Conservation (phyloP, 2,888 invertebrate genomes). For the Xestia sexstrigata region DNA sequence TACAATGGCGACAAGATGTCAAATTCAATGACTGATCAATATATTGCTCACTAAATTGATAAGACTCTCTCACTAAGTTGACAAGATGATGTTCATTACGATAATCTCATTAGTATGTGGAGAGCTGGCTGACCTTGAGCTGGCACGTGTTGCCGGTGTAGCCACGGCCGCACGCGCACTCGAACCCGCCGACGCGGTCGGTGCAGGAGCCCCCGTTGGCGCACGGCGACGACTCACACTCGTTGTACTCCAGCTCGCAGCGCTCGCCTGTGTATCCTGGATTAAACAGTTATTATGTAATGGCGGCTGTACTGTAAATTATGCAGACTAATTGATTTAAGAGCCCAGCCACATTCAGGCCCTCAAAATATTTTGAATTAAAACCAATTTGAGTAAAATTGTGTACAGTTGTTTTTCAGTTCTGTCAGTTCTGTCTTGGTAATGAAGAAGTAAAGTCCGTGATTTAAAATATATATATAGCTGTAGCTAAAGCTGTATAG, state of each 20-base stretch:
- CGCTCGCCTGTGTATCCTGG: slow-evolving; percentile 93
- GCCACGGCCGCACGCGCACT: slow-evolving; percentile 93
- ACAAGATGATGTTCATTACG: slow-evolving; percentile 6
- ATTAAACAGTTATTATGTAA: not conserved
- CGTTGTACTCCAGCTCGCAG: slow-evolving; percentile 94
- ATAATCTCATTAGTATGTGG: slow-evolving; percentile 33
- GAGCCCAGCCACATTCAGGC: not conserved
- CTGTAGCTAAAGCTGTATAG: too few species aligned
- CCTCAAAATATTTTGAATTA: not conserved
- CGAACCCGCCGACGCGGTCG: slow-evolving; percentile 93
- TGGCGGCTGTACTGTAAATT: not conserved
- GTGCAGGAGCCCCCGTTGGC: slow-evolving; percentile 94
- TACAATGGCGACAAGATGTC: slow-evolving; percentile 9
- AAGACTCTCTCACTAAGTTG: too few species aligned
- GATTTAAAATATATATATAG: not conserved
- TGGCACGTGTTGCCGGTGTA: slow-evolving; percentile 93
- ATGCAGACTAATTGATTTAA: not conserved
- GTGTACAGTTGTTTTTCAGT: not conserved
- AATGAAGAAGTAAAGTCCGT: not conserved
- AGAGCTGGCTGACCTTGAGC: slow-evolving; percentile 89
- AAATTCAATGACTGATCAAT: not conserved
- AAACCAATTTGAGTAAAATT: not conserved
- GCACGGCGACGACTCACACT: slow-evolving; percentile 94
- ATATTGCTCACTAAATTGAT: slow-evolving; percentile 4
- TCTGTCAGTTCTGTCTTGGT: not conserved